Evolutionary conservation across 2,113 vertebrate genomes (phyloP).

Genomic region (Pedetes capensis): DNA sequence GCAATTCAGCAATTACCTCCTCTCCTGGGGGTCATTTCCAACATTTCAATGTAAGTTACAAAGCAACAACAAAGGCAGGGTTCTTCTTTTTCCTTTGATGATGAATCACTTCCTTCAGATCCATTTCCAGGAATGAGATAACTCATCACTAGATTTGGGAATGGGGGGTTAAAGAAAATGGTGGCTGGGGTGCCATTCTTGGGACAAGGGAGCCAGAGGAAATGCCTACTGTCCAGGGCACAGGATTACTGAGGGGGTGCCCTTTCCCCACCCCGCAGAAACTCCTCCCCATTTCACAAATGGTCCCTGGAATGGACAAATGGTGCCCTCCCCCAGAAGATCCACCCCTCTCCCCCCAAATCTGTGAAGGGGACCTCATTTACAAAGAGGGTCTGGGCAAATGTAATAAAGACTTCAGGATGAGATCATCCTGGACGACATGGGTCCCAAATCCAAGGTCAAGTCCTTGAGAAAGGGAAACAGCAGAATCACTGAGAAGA

Average conservation of each 20-base stretch:
- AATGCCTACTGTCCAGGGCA: rapidly evolving
- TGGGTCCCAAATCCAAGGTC: not conserved
- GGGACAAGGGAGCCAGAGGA: too few relatives aligned
- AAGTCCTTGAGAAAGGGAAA: not conserved
- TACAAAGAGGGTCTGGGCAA: not conserved
- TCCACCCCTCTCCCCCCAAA: not conserved
- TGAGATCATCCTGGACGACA: not conserved
- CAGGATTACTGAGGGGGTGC: rapidly evolving
- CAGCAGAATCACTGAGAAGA: not conserved
- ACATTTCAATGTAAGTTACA: not conserved
- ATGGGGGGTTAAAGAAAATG: not conserved
- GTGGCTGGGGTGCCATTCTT: rapidly evolving
- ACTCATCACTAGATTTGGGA: not conserved
- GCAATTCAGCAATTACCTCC: conserved; percentile 29
- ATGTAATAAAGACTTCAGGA: not conserved
- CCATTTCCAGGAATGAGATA: not conserved
- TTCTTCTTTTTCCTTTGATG: not conserved
- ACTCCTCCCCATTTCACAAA: not conserved
- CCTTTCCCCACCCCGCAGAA: not conserved
- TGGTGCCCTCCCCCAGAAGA: not conserved
- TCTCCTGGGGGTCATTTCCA: conserved; percentile 5
- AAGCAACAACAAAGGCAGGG: not conserved
- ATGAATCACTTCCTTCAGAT: not conserved
- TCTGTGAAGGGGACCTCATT: not conserved
- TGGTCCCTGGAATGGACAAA: not conserved